A percentile compares a stretch with the other conserved stretches of the same genome.
Evolutionary conservation across 2,797 vertebrate genomes (phyloP).

Genomic region (Spatula versicolor): DNA sequence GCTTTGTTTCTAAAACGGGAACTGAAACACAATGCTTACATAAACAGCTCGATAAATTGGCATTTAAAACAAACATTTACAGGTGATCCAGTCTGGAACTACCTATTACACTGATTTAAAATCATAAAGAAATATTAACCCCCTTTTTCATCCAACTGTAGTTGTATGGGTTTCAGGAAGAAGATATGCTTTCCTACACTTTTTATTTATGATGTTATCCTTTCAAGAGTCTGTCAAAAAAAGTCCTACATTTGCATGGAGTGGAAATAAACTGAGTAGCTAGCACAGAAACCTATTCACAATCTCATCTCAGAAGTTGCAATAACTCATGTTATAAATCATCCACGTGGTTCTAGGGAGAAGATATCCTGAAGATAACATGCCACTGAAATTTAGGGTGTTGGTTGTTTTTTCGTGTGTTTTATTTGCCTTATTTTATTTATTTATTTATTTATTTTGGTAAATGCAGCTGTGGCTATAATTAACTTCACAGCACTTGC

Average conservation of each 20-base stretch:
- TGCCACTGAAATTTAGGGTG: not conserved
- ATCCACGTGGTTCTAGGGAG: not conserved
- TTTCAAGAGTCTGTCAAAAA: not conserved
- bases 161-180: not conserved
- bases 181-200: not conserved
- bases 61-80: not conserved
- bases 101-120: not conserved
- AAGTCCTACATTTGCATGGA: not conserved
- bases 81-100: not conserved
- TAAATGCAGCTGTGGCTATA: not conserved
- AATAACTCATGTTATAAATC: not conserved
- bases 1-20: constrained; percentile 62
- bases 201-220: not conserved
- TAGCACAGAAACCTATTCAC: not conserved
- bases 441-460: not conserved
- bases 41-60: not conserved
- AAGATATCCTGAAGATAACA: not conserved
- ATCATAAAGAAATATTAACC: not conserved
- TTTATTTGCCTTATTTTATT: not conserved
- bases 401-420: not conserved
- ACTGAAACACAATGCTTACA: not conserved
- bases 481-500: not conserved
- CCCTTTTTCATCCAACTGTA: not conserved
- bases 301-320: not conserved
- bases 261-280: not conserved